Evolutionary conservation across 2,797 vertebrate genomes (phyloP).

Genomic region (Sebastes nivosus): DNA sequence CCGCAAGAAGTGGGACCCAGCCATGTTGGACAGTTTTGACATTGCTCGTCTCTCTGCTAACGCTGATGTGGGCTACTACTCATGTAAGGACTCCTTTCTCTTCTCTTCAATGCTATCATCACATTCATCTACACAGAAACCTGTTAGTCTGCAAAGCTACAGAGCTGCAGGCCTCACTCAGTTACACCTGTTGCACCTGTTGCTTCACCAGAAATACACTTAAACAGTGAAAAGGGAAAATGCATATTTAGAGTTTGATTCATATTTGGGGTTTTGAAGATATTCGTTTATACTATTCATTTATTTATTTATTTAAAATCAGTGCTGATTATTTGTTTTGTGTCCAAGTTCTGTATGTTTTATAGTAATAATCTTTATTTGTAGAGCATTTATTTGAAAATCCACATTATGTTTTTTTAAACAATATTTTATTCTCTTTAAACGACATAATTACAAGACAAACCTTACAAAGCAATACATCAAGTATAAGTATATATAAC

Average conservation of each 20-base stretch:
- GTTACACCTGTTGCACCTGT: background rate
- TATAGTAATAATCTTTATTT: too few species aligned
- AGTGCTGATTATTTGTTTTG: background rate
- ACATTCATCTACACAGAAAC: background rate
- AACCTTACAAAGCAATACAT: too few species aligned
- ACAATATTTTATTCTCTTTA: too few species aligned
- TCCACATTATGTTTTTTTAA: too few species aligned
- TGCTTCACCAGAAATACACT: too few species aligned
- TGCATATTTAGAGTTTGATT: background rate
- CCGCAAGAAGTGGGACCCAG: constrained; percentile 79
- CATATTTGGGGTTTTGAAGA: background rate
- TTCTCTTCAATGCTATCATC: background rate
- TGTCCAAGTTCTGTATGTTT: too few species aligned
- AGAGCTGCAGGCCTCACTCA: background rate
- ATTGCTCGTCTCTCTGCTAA: constrained; percentile 78
- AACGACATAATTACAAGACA: too few species aligned
- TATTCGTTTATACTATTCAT: accelerated
- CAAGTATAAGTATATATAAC: too few species aligned
- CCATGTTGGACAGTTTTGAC: constrained; percentile 80
- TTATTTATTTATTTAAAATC: background rate
- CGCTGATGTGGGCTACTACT: constrained; percentile 84
- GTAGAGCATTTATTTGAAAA: too few species aligned
- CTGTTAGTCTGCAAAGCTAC: background rate
- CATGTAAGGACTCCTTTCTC: constrained; percentile 76
- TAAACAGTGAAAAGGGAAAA: background rate